phyloP scores from a whole-genome alignment of 2,113 vertebrate genomes.

The Tragelaphus buxtoni region DNA sequence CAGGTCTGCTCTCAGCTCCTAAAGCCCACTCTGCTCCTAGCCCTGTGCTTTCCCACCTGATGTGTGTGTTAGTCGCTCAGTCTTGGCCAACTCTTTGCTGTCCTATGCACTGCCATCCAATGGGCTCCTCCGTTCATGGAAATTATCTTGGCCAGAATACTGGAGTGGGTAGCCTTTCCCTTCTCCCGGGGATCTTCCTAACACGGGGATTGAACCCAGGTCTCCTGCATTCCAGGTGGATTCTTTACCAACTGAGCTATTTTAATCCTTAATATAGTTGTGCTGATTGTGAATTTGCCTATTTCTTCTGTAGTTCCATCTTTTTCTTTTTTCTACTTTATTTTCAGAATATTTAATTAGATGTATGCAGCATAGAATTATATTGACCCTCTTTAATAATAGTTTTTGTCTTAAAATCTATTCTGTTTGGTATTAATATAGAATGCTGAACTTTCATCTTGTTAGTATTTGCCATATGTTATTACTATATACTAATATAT shows the following conservation, averaged over 20 bases:
- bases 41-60: neutral
- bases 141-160: neutral
- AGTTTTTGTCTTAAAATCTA: neutral
- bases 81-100: neutral
- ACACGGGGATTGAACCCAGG: neutral
- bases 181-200: neutral
- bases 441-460: neutral
- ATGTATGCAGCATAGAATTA: neutral
- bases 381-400: neutral
- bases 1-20: neutral
- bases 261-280: neutral
- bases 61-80: neutral
- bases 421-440: neutral
- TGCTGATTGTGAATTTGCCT: neutral
- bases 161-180: neutral
- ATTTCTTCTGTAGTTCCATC: neutral
- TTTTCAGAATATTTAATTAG: neutral
- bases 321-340: conserved; percentile 8
- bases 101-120: neutral
- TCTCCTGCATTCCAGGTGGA: neutral
- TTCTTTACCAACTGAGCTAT: neutral
- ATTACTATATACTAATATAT: neutral
- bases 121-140: neutral
- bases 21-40: neutral
- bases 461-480: no score